Conservation (phyloP, 1,140 invertebrate genomes). For the Bicyclus anynana region DNA sequence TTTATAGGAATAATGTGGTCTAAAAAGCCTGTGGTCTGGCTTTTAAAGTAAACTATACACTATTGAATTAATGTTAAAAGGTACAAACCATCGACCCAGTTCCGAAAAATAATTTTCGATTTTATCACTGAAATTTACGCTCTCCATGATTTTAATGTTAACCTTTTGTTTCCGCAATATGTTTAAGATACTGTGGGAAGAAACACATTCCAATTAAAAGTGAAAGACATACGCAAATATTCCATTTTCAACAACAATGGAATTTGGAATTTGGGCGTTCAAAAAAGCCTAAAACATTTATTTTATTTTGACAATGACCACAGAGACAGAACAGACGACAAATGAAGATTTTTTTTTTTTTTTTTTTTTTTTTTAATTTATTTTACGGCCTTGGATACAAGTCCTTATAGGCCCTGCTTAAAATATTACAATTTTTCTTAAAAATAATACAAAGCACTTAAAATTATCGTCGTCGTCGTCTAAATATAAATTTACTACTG, state of each 20-base stretch:
- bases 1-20: no score
- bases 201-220: not conserved
- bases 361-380: no score
- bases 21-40: no score
- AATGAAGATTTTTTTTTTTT: no score
- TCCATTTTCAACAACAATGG: not conserved
- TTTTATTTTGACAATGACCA: constrained; percentile 3
- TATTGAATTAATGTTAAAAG: constrained; percentile 2
- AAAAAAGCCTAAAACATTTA: not conserved
- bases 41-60: no score
- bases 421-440: no score
- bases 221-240: not conserved
- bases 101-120: constrained; percentile 82
- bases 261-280: not conserved
- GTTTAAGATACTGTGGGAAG: not conserved
- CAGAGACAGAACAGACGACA: not conserved
- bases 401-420: no score
- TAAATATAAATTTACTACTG: no score
- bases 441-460: no score
- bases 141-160: constrained; percentile 42
- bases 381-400: no score
- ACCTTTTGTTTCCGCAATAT: not conserved
- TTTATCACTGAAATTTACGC: constrained; percentile 79
- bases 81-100: constrained; percentile 81
- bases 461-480: no score